These are phyloP conservation scores for Micromussa lordhowensis DNA, from an alignment of 92 coral and sea anemone species.

Conservation along the genomic window DNA sequence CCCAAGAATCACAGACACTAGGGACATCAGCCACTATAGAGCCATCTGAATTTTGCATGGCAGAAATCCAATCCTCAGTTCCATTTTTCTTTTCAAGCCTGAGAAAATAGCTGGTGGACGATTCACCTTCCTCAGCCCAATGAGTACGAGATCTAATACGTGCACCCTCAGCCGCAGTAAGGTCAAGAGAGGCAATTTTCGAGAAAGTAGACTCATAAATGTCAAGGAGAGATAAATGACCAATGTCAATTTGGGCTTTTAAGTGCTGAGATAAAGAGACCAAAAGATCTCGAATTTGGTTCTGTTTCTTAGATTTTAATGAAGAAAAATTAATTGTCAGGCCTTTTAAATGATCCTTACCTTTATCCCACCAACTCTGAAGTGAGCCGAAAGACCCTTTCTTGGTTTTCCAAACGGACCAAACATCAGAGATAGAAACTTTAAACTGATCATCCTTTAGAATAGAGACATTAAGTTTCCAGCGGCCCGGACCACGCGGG, in stretches of 20 bases:
- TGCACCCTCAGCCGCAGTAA: not conserved
- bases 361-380: not conserved
- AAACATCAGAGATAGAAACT: not conserved
- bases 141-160: not conserved
- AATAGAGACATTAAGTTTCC: conserved; percentile 5
- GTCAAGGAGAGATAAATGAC: not conserved
- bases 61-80: not conserved
- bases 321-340: not conserved
- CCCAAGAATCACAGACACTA: not conserved
- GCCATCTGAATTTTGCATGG: not conserved
- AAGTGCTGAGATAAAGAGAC: too few relatives aligned
- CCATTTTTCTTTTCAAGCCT: not conserved
- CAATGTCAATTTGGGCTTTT: not conserved
- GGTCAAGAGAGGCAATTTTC: not conserved
- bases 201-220: not conserved
- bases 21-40: not conserved
- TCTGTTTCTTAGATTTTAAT: too few relatives aligned
- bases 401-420: not conserved
- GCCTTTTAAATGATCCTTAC: not conserved
- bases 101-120: conserved; percentile 16
- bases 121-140: conserved; percentile 38
- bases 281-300: too few relatives aligned
- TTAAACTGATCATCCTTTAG: not conserved
- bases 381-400: not conserved
- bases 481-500: not conserved